A percentile compares a stretch with the other conserved stretches of the same genome.
These are phyloP conservation scores for Candidula unifasciata DNA, from an alignment of 2,888 invertebrate genomes.

Conservation along the genomic window DNA sequence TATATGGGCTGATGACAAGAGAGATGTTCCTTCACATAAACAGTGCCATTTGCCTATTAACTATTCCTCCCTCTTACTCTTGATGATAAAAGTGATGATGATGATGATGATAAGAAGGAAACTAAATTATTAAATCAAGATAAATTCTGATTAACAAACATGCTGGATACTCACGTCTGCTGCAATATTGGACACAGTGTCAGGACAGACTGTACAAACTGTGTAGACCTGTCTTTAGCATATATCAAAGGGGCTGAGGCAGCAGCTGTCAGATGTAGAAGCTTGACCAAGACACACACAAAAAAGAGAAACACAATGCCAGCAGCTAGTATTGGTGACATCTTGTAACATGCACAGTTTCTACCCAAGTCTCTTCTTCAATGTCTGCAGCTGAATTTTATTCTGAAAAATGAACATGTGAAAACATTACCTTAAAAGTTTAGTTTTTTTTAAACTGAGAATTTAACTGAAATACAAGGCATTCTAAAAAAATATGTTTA, in stretches of 20 bases:
- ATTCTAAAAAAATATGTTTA: too few species aligned
- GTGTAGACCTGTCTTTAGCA: conserved; percentile 59
- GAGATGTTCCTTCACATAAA: too few species aligned
- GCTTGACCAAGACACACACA: conserved; percentile 59
- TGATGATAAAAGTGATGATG: too few species aligned
- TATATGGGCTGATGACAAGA: too few species aligned
- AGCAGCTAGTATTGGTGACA: conserved; percentile 51
- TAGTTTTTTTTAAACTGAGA: too few species aligned
- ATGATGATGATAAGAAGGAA: too few species aligned
- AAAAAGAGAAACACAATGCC: conserved; percentile 27
- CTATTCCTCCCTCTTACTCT: too few species aligned
- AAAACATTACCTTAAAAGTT: too few species aligned
- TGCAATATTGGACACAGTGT: conserved; percentile 67
- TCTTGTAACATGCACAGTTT: not conserved
- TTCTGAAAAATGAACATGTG: too few species aligned
- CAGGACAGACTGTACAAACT: conserved; percentile 60
- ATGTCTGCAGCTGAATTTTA: not conserved
- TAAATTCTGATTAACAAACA: conserved; percentile 7
- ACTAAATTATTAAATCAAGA: too few species aligned
- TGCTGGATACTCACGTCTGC: conserved; percentile 65
- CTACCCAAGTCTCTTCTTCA: not conserved
- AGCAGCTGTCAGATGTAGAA: conserved; percentile 67
- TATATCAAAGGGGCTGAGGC: conserved; percentile 65
- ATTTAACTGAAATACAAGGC: too few species aligned
- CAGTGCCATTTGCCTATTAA: too few species aligned